These are phyloP conservation scores for Glaucopsyche alexis DNA, from an alignment of 2,888 invertebrate genomes.

Conservation along the genomic window DNA sequence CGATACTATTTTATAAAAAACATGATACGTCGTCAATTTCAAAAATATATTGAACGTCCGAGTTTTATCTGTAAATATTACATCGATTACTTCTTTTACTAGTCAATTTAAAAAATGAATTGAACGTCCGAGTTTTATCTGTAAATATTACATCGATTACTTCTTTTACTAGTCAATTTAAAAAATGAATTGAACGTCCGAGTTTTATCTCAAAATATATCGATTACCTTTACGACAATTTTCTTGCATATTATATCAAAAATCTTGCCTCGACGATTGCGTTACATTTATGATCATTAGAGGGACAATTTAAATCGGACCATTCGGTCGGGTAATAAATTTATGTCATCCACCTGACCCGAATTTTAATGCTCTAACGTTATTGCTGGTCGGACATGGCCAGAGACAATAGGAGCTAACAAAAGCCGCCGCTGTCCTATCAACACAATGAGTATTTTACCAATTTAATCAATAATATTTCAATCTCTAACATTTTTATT, in stretches of 20 bases:
- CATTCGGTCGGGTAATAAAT: slow-evolving; percentile 52
- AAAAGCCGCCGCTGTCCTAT: slow-evolving; percentile 52
- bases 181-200: not conserved
- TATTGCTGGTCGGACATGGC: slow-evolving; percentile 63
- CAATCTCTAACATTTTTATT: not conserved
- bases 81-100: too few species aligned
- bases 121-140: not conserved
- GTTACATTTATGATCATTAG: slow-evolving; percentile 27
- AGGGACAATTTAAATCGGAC: not conserved
- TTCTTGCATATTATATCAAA: not conserved
- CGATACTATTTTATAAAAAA: too few species aligned
- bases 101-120: not conserved
- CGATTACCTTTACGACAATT: not conserved
- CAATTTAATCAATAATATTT: slow-evolving; percentile 42
- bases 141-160: too few species aligned
- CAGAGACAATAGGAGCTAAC: slow-evolving; percentile 68
- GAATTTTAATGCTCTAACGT: slow-evolving; percentile 70
- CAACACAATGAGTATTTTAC: slow-evolving; percentile 45
- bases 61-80: too few species aligned
- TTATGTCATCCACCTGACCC: slow-evolving; percentile 72
- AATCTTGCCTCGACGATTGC: not conserved
- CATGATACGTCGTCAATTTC: not conserved
- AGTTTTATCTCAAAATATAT: not conserved
- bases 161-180: too few species aligned
- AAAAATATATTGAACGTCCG: not conserved